Percentiles rank a stretch among this genome's conserved stretches.
Evolutionary conservation across 2,888 invertebrate species (phyloP).

Genomic region (Tipula confusa): DNA sequence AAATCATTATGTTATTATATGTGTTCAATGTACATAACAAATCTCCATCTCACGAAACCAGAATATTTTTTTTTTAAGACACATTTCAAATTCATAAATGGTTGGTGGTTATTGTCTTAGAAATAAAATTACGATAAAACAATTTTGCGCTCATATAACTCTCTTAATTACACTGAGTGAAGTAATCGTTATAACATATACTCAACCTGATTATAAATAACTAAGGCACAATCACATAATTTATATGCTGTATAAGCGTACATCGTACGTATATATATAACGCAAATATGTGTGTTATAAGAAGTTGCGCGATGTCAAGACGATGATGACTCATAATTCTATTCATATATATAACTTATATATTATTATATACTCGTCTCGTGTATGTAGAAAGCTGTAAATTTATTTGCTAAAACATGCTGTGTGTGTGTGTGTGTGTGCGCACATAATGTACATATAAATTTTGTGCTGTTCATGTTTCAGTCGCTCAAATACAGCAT

Average conservation of each 20-base stretch:
- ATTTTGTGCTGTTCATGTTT: not conserved
- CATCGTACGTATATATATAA: not conserved
- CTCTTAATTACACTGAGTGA: not conserved
- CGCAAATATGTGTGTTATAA: not conserved
- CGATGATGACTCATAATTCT: not conserved
- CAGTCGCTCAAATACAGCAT: not conserved
- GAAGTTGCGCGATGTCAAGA: not conserved
- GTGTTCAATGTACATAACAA: not conserved
- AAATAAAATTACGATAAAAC: not conserved
- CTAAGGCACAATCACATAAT: not conserved
- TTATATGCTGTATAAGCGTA: not conserved
- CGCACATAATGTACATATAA: too few relatives aligned
- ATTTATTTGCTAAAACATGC: not conserved
- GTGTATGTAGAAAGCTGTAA: not conserved
- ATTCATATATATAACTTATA: not conserved
- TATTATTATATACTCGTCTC: not conserved
- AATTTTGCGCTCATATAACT: not conserved
- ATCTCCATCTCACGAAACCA: not conserved
- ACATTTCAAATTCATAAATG: not conserved
- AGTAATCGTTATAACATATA: not conserved
- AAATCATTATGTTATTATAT: constrained; percentile 10
- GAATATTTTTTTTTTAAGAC: not conserved
- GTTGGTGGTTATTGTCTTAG: not conserved
- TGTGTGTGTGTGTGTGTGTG: not conserved
- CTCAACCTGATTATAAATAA: not conserved